Evolutionary conservation across 2,888 invertebrate species (phyloP).

Genomic region (Cryptocephalus moraei): DNA sequence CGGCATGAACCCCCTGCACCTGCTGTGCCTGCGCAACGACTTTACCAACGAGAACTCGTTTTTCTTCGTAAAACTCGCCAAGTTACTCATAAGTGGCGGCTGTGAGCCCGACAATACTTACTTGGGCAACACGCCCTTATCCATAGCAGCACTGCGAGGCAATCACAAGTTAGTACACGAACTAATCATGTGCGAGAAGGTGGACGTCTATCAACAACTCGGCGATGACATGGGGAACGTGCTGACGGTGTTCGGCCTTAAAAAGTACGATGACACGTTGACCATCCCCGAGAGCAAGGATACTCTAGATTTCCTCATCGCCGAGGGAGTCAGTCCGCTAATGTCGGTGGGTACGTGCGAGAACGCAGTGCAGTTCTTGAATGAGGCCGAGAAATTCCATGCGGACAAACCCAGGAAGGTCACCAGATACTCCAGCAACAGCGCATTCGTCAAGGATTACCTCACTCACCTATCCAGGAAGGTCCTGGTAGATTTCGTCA

Average conservation of each 20-base stretch:
- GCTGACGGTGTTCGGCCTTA: conserved; percentile 27
- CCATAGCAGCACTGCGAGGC: conserved; percentile 30
- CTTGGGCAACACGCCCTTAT: conserved; percentile 32
- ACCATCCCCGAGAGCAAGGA: conserved; percentile 17
- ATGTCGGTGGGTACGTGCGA: conserved; percentile 19
- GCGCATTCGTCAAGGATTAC: too few species aligned
- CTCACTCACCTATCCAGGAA: too few species aligned
- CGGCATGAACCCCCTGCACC: conserved; percentile 33
- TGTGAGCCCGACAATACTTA: conserved; percentile 20
- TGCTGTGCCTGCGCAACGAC: conserved; percentile 31
- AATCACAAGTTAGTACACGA: conserved; percentile 24
- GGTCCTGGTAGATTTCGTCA: too few species aligned
- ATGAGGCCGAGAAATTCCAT: too few species aligned
- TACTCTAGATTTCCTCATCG: conserved; percentile 21
- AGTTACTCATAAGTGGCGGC: conserved; percentile 18
- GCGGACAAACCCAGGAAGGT: too few species aligned
- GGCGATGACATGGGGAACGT: conserved; percentile 30
- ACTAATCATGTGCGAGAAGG: conserved; percentile 18
- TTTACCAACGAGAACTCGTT: conserved; percentile 19
- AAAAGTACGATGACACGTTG: conserved; percentile 23
- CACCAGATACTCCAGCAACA: too few species aligned
- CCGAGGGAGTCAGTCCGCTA: conserved; percentile 28
- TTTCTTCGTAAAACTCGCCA: conserved; percentile 19
- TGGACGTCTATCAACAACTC: conserved; percentile 26
- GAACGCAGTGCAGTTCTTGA: conserved; percentile 27